Evolutionary conservation across 2,888 invertebrate genomes (phyloP).

Genomic region (Cremastinae sp.): DNA sequence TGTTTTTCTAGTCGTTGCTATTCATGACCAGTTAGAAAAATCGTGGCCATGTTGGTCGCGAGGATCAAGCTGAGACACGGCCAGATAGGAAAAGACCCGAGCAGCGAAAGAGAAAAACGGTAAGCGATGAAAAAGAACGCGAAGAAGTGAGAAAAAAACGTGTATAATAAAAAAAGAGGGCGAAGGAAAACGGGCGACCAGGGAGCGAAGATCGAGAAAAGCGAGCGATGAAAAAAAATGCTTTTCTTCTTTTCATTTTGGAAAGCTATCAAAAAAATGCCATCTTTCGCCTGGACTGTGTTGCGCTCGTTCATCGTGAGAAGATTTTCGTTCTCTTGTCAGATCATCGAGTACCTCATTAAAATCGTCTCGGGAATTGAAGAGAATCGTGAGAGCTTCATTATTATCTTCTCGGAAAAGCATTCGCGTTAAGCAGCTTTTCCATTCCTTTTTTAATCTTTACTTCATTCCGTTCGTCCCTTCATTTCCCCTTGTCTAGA

Average conservation of each 20-base stretch:
- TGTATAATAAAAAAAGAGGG: slow-evolving; percentile 40
- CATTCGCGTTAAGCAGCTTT: slow-evolving; percentile 3
- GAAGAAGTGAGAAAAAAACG: slow-evolving; percentile 28
- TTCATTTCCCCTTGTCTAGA: slow-evolving; percentile 13
- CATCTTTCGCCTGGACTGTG: slow-evolving; percentile 16
- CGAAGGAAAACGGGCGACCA: slow-evolving; percentile 38
- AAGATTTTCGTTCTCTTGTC: slow-evolving; percentile 52
- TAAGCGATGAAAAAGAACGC: slow-evolving; percentile 14
- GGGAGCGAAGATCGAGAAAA: slow-evolving; percentile 38
- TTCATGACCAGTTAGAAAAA: slow-evolving; percentile 74
- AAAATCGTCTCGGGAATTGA: slow-evolving; percentile 67
- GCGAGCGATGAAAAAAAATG: slow-evolving; percentile 20
- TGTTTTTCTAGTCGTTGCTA: slow-evolving; percentile 75
- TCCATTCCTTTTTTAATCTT: slow-evolving; percentile 1
- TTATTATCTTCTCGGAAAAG: slow-evolving; percentile 54
- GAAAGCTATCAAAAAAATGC: slow-evolving; percentile 16
- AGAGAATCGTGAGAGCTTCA: slow-evolving; percentile 62
- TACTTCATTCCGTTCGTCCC: not conserved
- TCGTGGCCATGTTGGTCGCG: slow-evolving; percentile 66
- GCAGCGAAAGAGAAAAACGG: slow-evolving; percentile 21
- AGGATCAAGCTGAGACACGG: slow-evolving; percentile 51
- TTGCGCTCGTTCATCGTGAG: slow-evolving; percentile 11
- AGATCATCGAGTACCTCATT: slow-evolving; percentile 73
- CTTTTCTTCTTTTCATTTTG: slow-evolving; percentile 5
- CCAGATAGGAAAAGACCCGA: slow-evolving; percentile 13